phyloP scores from a whole-genome alignment of 1,140 invertebrate genomes.

The Aphis craccivora region DNA sequence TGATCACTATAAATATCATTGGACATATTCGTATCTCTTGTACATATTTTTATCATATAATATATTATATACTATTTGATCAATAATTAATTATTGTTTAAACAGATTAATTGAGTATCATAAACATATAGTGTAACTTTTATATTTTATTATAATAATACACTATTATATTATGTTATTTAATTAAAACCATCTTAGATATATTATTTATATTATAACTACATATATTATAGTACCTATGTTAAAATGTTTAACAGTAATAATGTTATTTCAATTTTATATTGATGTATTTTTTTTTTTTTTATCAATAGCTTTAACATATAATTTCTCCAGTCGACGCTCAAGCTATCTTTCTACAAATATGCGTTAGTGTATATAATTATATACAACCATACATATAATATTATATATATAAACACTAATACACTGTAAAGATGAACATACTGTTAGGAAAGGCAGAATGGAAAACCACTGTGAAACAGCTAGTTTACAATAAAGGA shows the following conservation, averaged over 20 bases:
- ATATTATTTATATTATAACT: neutral
- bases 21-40: neutral
- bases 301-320: neutral
- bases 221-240: neutral
- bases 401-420: too few species aligned
- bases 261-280: neutral
- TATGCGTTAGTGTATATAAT: neutral
- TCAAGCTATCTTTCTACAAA: neutral
- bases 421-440: neutral
- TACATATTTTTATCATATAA: neutral
- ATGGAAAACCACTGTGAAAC: neutral
- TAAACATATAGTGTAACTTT: neutral
- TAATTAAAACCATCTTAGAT: neutral
- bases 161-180: neutral
- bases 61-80: neutral
- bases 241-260: neutral
- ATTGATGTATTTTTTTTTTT: neutral
- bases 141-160: neutral
- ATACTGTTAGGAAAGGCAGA: neutral
- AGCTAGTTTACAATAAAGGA: slow-evolving; percentile 51
- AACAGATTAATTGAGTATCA: neutral
- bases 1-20: neutral
- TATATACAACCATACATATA: neutral
- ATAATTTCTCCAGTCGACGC: neutral
- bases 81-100: neutral